A percentile compares a stretch with the other conserved stretches of the same genome.
These are phyloP conservation scores for Listrodromus nycthemerus DNA, from an alignment of 2,888 invertebrate species.

Conservation along the genomic window DNA sequence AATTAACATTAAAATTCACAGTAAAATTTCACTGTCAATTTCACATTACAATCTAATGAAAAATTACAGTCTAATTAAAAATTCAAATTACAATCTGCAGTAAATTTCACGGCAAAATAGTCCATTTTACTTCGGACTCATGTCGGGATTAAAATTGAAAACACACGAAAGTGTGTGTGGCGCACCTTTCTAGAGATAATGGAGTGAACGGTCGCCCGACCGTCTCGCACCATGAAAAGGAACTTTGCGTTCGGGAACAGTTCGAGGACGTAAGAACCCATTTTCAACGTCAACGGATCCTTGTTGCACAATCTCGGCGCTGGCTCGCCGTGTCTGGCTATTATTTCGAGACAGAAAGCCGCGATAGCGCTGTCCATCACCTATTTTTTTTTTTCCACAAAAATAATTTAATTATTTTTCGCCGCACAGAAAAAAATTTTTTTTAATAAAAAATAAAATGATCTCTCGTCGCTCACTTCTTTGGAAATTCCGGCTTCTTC, in stretches of 20 bases:
- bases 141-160: not conserved
- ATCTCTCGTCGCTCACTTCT: constrained; percentile 86
- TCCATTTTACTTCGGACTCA: not conserved
- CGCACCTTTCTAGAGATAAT: constrained; percentile 96
- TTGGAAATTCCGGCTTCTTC: constrained; percentile 97
- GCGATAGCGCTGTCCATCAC: constrained; percentile 98
- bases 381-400: constrained; percentile 75
- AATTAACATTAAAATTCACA: too few species aligned
- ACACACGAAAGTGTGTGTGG: not conserved
- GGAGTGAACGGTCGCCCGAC: constrained; percentile 99
- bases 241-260: constrained; percentile 99
- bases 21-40: too few species aligned
- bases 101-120: not conserved
- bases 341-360: constrained; percentile 98
- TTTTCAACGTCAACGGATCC: constrained; percentile 98
- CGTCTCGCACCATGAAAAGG: constrained; percentile 99
- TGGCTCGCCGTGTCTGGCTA: constrained; percentile 97
- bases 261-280: constrained; percentile 96
- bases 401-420: constrained; percentile 22
- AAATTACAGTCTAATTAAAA: too few species aligned
- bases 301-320: constrained; percentile 99
- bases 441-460: constrained; percentile 3
- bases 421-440: constrained; percentile 13
- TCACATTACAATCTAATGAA: too few species aligned
- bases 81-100: not conserved